A percentile compares a stretch with the other conserved stretches of the same genome.
Evolutionary conservation across 1,140 invertebrate species (phyloP).

Genomic region (Cardiocondyla obscurior): DNA sequence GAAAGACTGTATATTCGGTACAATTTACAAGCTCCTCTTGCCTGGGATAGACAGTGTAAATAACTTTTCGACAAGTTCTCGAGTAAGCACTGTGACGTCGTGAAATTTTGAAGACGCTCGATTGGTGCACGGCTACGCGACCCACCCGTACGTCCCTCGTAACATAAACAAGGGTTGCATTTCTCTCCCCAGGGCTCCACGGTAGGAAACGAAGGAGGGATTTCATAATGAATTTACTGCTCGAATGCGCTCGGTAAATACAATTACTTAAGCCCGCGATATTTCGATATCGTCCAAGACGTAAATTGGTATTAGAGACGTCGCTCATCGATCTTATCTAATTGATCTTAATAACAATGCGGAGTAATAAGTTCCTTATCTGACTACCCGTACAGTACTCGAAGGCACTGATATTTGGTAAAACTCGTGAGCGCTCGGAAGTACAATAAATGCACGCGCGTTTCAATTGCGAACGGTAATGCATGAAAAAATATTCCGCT

Average conservation of each 20-base stretch:
- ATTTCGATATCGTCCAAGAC: conserved; percentile 13
- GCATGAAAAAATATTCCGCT: background rate
- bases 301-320: conserved; percentile 23
- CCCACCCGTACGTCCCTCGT: conserved; percentile 56
- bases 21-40: conserved; percentile 23
- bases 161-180: conserved; percentile 70
- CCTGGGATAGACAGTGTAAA: background rate
- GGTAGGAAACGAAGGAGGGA: conserved; percentile 24
- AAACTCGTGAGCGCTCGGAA: background rate
- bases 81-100: conserved; percentile 32
- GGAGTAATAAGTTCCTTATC: background rate
- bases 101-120: conserved; percentile 69
- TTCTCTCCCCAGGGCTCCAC: conserved; percentile 43
- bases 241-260: conserved; percentile 64
- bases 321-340: background rate
- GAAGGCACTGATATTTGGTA: background rate
- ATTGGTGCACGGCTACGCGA: conserved; percentile 55
- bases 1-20: conserved; percentile 9
- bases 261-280: conserved; percentile 68
- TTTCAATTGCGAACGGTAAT: background rate
- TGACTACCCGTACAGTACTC: background rate
- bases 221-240: conserved; percentile 64
- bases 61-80: conserved; percentile 38
- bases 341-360: background rate
- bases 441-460: background rate